These are phyloP conservation scores for Andrena hattorfiana DNA, from an alignment of 2,888 invertebrate genomes.

Conservation along the genomic window DNA sequence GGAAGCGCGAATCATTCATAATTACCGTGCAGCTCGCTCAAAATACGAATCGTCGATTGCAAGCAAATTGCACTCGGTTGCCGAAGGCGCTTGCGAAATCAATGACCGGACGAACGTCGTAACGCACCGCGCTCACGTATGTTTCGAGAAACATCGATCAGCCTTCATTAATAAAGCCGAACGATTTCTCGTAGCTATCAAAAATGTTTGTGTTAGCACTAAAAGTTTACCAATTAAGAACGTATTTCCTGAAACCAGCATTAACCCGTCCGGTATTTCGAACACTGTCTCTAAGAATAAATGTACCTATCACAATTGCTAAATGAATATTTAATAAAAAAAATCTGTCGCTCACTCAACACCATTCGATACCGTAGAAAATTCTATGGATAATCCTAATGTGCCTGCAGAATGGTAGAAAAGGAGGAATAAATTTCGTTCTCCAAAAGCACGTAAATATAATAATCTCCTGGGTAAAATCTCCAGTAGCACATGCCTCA, in stretches of 20 bases:
- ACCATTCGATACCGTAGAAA: too few relatives aligned
- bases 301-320: too few relatives aligned
- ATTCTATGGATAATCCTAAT: too few relatives aligned
- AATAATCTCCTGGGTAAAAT: too few relatives aligned
- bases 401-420: too few relatives aligned
- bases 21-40: constrained; percentile 13
- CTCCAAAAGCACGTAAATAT: too few relatives aligned
- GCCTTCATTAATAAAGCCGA: constrained; percentile 2
- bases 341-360: too few relatives aligned
- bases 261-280: too few relatives aligned
- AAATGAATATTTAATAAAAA: too few relatives aligned
- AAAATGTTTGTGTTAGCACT: not conserved
- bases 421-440: too few relatives aligned
- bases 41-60: constrained; percentile 17
- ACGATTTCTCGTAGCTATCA: not conserved
- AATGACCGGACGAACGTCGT: not conserved
- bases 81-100: constrained; percentile 22
- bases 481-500: too few relatives aligned
- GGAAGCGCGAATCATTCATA: constrained; percentile 23
- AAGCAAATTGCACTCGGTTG: not conserved
- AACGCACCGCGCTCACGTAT: constrained; percentile 16
- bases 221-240: not conserved
- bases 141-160: constrained; percentile 4
- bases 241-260: not conserved
- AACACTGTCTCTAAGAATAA: too few relatives aligned